Evolutionary conservation across 2,888 invertebrate genomes (phyloP), one percentile per base, ranked within the genome.

Genomic region (Smittia aterrima): DNA sequence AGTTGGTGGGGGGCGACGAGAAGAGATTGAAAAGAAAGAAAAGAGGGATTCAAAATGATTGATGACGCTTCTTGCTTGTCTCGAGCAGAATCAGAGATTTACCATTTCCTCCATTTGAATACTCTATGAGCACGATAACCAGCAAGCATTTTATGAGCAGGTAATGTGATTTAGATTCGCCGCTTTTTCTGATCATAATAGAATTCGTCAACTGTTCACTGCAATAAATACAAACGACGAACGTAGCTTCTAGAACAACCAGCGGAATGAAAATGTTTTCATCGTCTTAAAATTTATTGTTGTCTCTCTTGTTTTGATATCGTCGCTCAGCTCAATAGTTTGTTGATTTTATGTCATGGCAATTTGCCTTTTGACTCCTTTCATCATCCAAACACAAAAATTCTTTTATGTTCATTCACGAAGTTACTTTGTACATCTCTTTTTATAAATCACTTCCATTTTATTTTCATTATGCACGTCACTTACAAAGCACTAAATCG

Each of bases 391-490:
- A n/a, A n/a, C 47, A 47, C 47, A 22, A 11, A 58, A 38, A 11
- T 11, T 38, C 11, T 58, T 18, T 58, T 20, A 22, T 18, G 58
- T 18, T 18, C 18, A 58, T 58, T 58, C 58, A 58, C 18, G 18
- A 22, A 18, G 58, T 58, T 58, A 20, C 58, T 58, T 22, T 18
- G 20, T 58, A 18, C 22, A 58, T 6, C 9, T 32, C 20, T 32
- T 58, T 58, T 70, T 70, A 70, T 70, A 70, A 70, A 70, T 70
- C 70, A 70, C 70, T 70, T 70, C 70, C 70, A 54, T 54, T 70
- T 70, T 70, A 70, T 70, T 70, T 70, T 70, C 70, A 70, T 70
- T 70, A 70, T 70, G 54, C 41, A 70, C 70, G 70, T 70, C 70
- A 70, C 54, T 70, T 70, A 27, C 70, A 54, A 54, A 25, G 20